phyloP scores from a whole-genome alignment of 2,113 vertebrate species.

The Marmota monax region DNA sequence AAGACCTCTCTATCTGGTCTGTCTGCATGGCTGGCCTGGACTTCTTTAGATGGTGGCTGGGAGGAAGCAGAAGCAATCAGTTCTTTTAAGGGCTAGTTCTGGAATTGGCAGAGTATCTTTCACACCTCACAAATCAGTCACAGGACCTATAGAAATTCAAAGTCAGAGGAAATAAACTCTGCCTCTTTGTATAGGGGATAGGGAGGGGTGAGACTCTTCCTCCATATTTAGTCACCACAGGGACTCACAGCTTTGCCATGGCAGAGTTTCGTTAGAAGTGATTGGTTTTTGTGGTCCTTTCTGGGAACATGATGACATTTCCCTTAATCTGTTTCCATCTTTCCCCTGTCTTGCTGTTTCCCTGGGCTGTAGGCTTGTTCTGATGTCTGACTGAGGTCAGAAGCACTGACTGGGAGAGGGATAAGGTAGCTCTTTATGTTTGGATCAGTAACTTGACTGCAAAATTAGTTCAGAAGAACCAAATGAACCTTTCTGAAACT shows the following conservation, averaged over 20 bases:
- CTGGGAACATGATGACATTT: neutral
- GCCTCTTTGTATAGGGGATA: fast-evolving
- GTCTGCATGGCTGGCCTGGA: neutral
- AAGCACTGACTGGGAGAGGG: neutral
- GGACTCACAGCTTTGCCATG: neutral
- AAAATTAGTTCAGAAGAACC: conserved; percentile 12
- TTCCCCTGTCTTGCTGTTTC: neutral
- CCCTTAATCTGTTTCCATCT: neutral
- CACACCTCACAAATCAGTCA: neutral
- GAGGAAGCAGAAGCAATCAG: neutral
- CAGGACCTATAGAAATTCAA: neutral
- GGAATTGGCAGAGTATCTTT: neutral
- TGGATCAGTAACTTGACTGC: conserved; percentile 28
- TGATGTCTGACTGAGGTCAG: conserved; percentile 6
- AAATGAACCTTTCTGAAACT: neutral
- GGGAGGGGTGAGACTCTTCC: neutral
- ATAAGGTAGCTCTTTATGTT: neutral
- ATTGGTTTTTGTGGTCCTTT: neutral
- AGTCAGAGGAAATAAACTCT: neutral
- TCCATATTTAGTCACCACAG: neutral
- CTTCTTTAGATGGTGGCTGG: neutral
- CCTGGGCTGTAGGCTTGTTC: neutral
- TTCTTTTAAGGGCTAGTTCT: neutral
- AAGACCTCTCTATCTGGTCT: neutral
- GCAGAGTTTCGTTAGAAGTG: neutral